Evolutionary conservation across 2,113 vertebrate species (phyloP).

Genomic region (Dasyurus viverrinus): DNA sequence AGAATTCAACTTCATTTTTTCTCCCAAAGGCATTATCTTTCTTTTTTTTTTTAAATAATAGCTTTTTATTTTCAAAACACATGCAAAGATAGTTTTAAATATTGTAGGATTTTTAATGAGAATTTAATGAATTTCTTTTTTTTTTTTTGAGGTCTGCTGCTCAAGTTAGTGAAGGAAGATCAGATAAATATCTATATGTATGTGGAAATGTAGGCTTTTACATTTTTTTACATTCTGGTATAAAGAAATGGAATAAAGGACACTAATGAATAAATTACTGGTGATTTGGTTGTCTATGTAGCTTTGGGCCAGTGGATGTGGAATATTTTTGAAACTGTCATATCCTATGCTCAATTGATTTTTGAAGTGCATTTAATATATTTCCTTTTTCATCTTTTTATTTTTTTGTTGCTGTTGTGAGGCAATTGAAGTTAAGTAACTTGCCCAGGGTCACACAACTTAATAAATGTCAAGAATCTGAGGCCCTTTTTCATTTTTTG

Average conservation of each 20-base stretch:
- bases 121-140: not conserved
- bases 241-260: not conserved
- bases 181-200: not conserved
- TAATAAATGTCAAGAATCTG: too few species aligned
- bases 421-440: too few species aligned
- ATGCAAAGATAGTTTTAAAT: too few species aligned
- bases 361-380: not conserved
- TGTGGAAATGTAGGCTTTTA: not conserved
- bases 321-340: not conserved
- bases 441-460: too few species aligned
- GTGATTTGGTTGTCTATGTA: not conserved
- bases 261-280: not conserved
- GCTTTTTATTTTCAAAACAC: too few species aligned
- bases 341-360: not conserved
- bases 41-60: too few species aligned
- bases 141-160: not conserved
- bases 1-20: too few species aligned
- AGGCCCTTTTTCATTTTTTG: not conserved
- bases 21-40: too few species aligned
- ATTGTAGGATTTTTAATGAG: not conserved
- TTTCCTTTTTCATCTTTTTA: not conserved
- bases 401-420: too few species aligned
- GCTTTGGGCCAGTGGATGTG: not conserved
- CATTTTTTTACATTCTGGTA: not conserved
- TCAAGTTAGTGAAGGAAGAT: not conserved